Conservation (phyloP, 1,140 invertebrate genomes). For the Bombus difficillimus region DNA sequence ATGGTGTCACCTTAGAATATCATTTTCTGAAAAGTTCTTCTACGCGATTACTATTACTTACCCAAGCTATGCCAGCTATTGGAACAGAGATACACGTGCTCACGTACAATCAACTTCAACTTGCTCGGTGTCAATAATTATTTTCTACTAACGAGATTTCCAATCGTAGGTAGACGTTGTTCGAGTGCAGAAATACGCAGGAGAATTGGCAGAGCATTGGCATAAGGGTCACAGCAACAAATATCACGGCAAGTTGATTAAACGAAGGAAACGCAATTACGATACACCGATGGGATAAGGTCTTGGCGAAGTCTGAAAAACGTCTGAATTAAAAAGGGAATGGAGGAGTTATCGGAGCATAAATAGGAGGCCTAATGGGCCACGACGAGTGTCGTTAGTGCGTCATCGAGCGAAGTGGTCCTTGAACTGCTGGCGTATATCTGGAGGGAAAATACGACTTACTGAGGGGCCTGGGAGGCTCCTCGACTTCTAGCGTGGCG, state of each 20-base stretch:
- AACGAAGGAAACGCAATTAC: neutral
- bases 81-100: no score
- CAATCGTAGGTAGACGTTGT: no score
- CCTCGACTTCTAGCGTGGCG: constrained; percentile 75
- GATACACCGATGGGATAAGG: neutral
- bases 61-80: no score
- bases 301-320: neutral
- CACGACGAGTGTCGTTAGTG: constrained; percentile 14
- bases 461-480: constrained; percentile 85
- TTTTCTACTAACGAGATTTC: no score
- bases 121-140: no score
- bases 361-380: constrained; percentile 18
- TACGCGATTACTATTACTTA: no score
- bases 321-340: neutral
- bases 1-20: no score
- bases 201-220: no score
- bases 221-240: neutral
- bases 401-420: neutral
- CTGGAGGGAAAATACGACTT: constrained; percentile 70
- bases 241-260: neutral
- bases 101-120: no score
- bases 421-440: neutral
- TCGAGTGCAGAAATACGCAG: no score
- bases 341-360: constrained; percentile 1
- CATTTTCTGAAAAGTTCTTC: no score